Percentiles rank a stretch among this genome's conserved stretches.
These are phyloP conservation scores for Stenodema calcarata DNA, from an alignment of 2,888 invertebrate genomes.

Conservation along the genomic window DNA sequence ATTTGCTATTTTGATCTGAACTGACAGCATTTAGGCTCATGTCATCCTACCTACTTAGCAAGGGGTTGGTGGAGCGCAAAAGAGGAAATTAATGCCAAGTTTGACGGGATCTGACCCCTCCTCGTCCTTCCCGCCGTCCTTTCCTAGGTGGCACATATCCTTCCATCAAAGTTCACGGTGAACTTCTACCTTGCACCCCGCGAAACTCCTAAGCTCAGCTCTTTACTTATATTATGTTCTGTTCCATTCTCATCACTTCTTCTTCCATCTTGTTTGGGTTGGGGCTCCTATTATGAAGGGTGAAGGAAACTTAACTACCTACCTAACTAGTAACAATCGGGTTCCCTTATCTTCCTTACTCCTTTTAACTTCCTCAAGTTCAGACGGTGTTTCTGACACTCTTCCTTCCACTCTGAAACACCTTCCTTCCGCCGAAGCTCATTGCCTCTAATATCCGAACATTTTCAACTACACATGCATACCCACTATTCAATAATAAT, in stretches of 20 bases:
- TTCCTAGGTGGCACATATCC: neutral
- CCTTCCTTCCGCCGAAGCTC: neutral
- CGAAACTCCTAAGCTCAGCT: neutral
- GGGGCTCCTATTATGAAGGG: neutral
- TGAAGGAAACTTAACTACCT: neutral
- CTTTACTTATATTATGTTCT: conserved; percentile 5
- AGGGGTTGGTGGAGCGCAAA: neutral
- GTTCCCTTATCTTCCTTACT: neutral
- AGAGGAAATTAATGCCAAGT: conserved; percentile 10
- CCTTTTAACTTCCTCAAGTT: neutral
- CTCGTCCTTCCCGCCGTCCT: neutral
- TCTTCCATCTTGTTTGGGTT: neutral
- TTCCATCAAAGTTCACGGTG: conserved; percentile 4
- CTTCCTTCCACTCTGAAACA: neutral
- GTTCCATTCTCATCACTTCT: neutral
- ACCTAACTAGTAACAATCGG: conserved; percentile 1
- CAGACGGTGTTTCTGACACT: neutral
- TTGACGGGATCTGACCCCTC: conserved; percentile 11
- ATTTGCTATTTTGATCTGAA: neutral
- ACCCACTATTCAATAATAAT: no score
- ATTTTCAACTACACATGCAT: no score
- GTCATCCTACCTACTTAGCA: neutral
- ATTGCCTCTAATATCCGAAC: no score
- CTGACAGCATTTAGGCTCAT: neutral
- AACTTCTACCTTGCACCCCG: neutral